Evolutionary conservation across 2,797 vertebrate genomes (phyloP), one percentile per base, ranked within the genome.

Genomic region (Crocodylus rhombifer): DNA sequence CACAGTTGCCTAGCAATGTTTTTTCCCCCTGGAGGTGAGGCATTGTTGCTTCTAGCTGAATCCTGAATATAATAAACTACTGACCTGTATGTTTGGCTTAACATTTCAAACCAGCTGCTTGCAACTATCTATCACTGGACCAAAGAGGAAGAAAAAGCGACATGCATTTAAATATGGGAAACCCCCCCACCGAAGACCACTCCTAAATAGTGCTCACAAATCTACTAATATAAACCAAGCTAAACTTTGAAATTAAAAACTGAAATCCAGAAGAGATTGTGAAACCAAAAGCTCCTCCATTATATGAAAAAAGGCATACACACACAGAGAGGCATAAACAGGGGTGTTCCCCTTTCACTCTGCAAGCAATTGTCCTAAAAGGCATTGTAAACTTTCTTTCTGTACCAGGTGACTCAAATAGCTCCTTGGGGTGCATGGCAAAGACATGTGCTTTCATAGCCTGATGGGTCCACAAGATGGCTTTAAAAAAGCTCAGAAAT

Each of bases 271-370:
- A 33, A 64, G 6, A 51, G 12, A 23, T 61, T 76, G 85, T 51
- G 18, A 91, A 64, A 25, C 25, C n/a, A 55, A 14, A 93, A 94
- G 78, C 61, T 92, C 84, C 89, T 76, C 89, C 76, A 71, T 90
- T 91, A 81, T 65, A 78, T 30, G 94, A 86, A 51, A 51, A 51
- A 51, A 51, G 10, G 42, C 10, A 9, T 51, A 51, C 42, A 51
- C 42, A 51, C 42, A 51, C 42, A 42, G 7, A 51, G 9, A 51
- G 42, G 42, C 42, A 51, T 51, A 51, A 51, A 11, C 42, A 51
- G 42, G 9, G 42, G n/a, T 87, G 13, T 81, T 83, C 33, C 21
- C 28, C 17, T 10, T 20, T 75, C 23, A 57, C 3, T 5, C 14
- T 13, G 26, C 61, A 58, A 4, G 30, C 14, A 73, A 67, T 26